Evolutionary conservation across 1,140 invertebrate species (phyloP).

Genomic region (Rhynchophorus ferrugineus): DNA sequence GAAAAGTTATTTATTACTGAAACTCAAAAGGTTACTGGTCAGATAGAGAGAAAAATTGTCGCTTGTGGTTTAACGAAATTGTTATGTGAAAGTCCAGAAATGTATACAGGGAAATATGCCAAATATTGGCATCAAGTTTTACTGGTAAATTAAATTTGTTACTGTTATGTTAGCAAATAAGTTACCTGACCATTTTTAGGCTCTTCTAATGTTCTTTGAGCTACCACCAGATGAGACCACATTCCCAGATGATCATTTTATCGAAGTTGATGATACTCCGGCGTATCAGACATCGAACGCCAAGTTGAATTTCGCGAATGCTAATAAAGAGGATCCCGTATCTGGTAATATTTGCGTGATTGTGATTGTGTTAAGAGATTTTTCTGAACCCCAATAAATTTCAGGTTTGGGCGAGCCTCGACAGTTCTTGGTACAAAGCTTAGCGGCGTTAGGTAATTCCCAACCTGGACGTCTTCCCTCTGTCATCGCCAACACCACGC

Average conservation of each 20-base stretch:
- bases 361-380: background rate
- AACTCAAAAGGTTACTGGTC: slow-evolving; percentile 76
- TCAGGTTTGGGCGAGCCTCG: slow-evolving; percentile 59
- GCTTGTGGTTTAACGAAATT: slow-evolving; percentile 83
- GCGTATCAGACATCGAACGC: slow-evolving; percentile 87
- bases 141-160: slow-evolving; percentile 45
- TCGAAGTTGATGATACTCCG: slow-evolving; percentile 76
- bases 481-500: slow-evolving; percentile 37
- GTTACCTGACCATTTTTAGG: slow-evolving; percentile 47
- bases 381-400: slow-evolving; percentile 17
- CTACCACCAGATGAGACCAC: slow-evolving; percentile 72
- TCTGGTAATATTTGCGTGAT: slow-evolving; percentile 25
- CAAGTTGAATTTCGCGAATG: slow-evolving; percentile 77
- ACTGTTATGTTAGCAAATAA: background rate
- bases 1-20: slow-evolving; percentile 82
- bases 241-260: slow-evolving; percentile 77
- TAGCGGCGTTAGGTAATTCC: slow-evolving; percentile 53
- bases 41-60: slow-evolving; percentile 78
- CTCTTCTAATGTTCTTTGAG: slow-evolving; percentile 81
- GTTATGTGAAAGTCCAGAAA: slow-evolving; percentile 63
- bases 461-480: slow-evolving; percentile 54
- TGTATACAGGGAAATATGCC: slow-evolving; percentile 59
- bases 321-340: slow-evolving; percentile 63
- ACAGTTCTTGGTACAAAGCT: slow-evolving; percentile 61
- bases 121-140: slow-evolving; percentile 54